phyloP scores from a whole-genome alignment of 1,140 invertebrate genomes.

The Geopemphigus sp. region DNA sequence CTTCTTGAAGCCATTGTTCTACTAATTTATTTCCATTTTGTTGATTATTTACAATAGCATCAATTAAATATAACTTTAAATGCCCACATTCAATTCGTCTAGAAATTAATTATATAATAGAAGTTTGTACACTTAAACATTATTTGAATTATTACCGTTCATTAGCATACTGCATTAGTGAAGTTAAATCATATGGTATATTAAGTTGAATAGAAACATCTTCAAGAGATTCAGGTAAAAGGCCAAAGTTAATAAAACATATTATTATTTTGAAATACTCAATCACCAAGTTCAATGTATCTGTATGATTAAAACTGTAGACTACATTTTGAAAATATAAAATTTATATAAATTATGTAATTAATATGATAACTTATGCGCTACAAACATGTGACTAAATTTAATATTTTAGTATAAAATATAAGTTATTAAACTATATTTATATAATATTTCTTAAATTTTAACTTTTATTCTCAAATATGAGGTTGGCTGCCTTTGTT shows the following conservation, averaged over 20 bases:
- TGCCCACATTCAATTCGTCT: constrained; percentile 54
- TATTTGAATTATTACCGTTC: constrained; percentile 54
- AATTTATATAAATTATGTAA: too few relatives aligned
- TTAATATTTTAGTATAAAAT: too few relatives aligned
- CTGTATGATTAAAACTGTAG: too few relatives aligned
- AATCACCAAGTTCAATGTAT: constrained; percentile 65
- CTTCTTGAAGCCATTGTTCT: constrained; percentile 67
- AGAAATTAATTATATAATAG: constrained; percentile 50
- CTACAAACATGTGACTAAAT: too few relatives aligned
- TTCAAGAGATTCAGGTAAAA: constrained; percentile 63
- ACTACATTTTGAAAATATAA: too few relatives aligned
- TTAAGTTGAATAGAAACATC: neutral
- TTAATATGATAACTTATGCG: too few relatives aligned
- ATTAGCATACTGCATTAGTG: constrained; percentile 62
- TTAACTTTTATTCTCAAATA: too few relatives aligned
- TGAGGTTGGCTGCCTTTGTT: too few relatives aligned
- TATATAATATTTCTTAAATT: too few relatives aligned
- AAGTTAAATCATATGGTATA: neutral
- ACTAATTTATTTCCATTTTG: constrained; percentile 56
- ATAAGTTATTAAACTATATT: too few relatives aligned
- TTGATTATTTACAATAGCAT: constrained; percentile 62
- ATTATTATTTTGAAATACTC: constrained; percentile 76
- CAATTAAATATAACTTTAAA: constrained; percentile 60
- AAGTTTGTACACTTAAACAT: too few relatives aligned
- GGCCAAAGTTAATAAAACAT: constrained; percentile 73